Percentiles rank a stretch among this genome's conserved stretches.
These are phyloP conservation scores for Zaprionus tsacasi DNA, from an alignment of 1,140 invertebrate genomes.

Conservation along the genomic window DNA sequence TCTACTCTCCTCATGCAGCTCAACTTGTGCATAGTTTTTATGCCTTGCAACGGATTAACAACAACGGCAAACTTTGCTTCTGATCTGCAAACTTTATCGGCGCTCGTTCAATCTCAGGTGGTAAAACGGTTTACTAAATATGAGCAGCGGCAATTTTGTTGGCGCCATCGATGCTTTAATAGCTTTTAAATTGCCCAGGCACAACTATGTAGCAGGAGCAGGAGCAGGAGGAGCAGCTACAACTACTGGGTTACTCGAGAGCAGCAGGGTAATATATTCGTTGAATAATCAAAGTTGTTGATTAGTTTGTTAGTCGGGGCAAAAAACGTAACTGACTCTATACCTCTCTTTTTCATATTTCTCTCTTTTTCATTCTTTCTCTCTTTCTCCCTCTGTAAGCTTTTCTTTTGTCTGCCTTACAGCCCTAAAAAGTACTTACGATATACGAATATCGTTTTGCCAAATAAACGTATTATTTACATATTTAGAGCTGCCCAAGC, in stretches of 20 bases:
- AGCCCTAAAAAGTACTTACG: background rate
- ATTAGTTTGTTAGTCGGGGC: background rate
- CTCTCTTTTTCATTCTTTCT: too few species aligned
- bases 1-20: too few species aligned
- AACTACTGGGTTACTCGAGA: too few species aligned
- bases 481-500: background rate
- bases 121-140: constrained; percentile 68
- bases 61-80: constrained; percentile 77
- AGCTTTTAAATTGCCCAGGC: constrained; percentile 54
- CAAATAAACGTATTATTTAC: background rate
- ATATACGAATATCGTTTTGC: background rate
- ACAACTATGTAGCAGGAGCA: background rate
- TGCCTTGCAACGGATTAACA: constrained; percentile 80
- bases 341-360: too few species aligned
- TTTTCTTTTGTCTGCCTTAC: too few species aligned
- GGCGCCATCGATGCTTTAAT: constrained; percentile 58
- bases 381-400: too few species aligned
- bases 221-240: too few species aligned
- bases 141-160: constrained; percentile 55
- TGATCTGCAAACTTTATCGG: constrained; percentile 76
- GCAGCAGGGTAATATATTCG: background rate
- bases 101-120: constrained; percentile 63
- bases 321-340: background rate
- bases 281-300: constrained; percentile 6
- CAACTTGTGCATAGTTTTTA: constrained; percentile 80